Percentiles rank a stretch among this genome's conserved stretches.
phyloP scores from a whole-genome alignment of 1,140 invertebrate species.

The Eulimnadia texana region DNA sequence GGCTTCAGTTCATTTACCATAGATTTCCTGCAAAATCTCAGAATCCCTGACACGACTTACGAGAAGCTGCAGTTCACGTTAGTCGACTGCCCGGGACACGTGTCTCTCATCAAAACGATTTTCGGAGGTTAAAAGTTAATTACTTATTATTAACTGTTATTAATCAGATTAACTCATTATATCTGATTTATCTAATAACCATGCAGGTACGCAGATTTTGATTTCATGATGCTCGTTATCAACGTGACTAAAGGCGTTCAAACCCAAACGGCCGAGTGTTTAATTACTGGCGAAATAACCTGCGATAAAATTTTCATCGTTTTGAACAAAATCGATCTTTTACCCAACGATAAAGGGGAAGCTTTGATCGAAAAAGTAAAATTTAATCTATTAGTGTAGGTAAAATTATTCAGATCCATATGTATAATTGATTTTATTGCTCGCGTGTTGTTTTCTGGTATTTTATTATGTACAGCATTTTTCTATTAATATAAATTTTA shows the following conservation, averaged over 20 bases:
- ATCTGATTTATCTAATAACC: too few relatives aligned
- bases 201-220: conserved; percentile 53
- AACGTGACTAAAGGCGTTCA: conserved; percentile 62
- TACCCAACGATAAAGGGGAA: conserved; percentile 35
- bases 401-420: too few relatives aligned
- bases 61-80: conserved; percentile 48
- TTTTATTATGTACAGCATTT: too few relatives aligned
- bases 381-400: too few relatives aligned
- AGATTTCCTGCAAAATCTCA: conserved; percentile 33
- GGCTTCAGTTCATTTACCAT: conserved; percentile 52
- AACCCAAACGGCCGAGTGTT: conserved; percentile 64
- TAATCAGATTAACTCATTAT: too few relatives aligned
- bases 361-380: conserved; percentile 41
- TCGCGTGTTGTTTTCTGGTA: too few relatives aligned
- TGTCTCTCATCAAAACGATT: conserved; percentile 57
- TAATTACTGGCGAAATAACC: conserved; percentile 55
- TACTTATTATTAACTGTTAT: too few relatives aligned
- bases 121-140: conserved; percentile 60
- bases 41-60: conserved; percentile 18
- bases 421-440: too few relatives aligned
- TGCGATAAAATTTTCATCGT: conserved; percentile 51
- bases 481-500: too few relatives aligned
- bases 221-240: conserved; percentile 57
- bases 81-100: conserved; percentile 69
- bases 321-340: conserved; percentile 56